Conservation (phyloP, 2,797 vertebrate genomes). For the Cyprinella venusta region DNA sequence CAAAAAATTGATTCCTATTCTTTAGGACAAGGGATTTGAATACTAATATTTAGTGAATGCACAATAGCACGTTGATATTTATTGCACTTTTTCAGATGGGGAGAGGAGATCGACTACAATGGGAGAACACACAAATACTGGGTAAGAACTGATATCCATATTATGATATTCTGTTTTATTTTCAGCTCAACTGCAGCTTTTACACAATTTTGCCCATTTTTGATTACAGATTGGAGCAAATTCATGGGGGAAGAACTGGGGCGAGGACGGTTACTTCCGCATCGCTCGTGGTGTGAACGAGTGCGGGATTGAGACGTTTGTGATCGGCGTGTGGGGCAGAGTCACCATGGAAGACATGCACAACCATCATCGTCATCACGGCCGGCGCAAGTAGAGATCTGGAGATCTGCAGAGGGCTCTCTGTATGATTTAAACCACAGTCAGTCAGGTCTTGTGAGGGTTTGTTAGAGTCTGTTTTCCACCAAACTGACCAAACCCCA, state of each 20-base stretch:
- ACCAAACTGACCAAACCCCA: conserved; percentile 46
- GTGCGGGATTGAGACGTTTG: conserved; percentile 94
- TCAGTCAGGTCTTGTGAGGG: conserved; percentile 42
- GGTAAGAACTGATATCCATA: conserved; percentile 76
- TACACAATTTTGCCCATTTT: not conserved
- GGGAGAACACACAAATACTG: conserved; percentile 89
- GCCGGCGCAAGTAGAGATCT: conserved; percentile 71
- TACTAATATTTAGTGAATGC: not conserved
- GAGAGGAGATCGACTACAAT: conserved; percentile 83
- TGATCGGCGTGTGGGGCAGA: conserved; percentile 94
- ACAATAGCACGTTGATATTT: conserved; percentile 26
- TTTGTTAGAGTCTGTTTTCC: conserved; percentile 37
- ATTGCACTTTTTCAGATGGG: conserved; percentile 83
- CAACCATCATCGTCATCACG: conserved; percentile 74
- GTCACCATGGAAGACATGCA: conserved; percentile 95
- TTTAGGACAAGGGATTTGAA: not conserved
- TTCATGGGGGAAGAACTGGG: conserved; percentile 96
- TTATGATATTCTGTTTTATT: not conserved
- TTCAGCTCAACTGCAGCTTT: not conserved
- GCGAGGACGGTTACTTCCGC: conserved; percentile 91
- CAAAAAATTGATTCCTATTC: not conserved
- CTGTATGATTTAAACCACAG: conserved; percentile 32
- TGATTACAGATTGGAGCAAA: conserved; percentile 87
- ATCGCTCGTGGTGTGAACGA: conserved; percentile 92
- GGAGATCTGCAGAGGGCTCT: conserved; percentile 22